These are phyloP conservation scores for Neodontobutis hainanensis DNA, from an alignment of 2,113 vertebrate genomes.

Conservation along the genomic window DNA sequence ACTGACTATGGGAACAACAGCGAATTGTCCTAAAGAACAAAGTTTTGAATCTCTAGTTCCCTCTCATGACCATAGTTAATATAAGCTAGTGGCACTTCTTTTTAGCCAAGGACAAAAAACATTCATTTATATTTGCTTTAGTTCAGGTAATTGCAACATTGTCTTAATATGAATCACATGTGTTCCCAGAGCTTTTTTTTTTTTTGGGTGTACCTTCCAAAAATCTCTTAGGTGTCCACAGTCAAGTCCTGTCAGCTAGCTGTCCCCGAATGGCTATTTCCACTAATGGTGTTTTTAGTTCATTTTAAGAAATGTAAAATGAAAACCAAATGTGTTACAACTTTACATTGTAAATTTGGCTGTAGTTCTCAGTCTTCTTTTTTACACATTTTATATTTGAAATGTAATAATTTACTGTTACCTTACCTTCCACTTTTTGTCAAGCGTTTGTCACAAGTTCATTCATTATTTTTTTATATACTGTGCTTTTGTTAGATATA, in stretches of 20 bases:
- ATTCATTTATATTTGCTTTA: no score
- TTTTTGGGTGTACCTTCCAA: conserved; percentile 69
- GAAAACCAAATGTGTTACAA: not conserved
- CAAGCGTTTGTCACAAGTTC: not conserved
- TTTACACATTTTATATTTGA: not conserved
- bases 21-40: not conserved
- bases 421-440: conserved; percentile 36
- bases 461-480: not conserved
- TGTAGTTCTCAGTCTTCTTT: conserved; percentile 14
- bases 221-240: conserved; percentile 43
- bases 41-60: conserved; percentile 28
- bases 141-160: not conserved
- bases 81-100: not conserved
- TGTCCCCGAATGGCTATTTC: not conserved
- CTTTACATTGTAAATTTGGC: not conserved
- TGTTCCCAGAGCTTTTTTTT: conserved; percentile 41
- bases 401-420: conserved; percentile 31
- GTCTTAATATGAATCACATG: conserved; percentile 36
- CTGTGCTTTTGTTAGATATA: not conserved
- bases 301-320: conserved; percentile 9
- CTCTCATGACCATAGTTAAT: not conserved
- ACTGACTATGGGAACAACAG: conserved; percentile 31
- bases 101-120: no score
- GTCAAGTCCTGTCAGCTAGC: conserved; percentile 47
- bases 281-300: conserved; percentile 5